Percentiles rank a stretch among this genome's conserved stretches.
Evolutionary conservation across 2,113 vertebrate genomes (phyloP).

Genomic region (Microtus pennsylvanicus): DNA sequence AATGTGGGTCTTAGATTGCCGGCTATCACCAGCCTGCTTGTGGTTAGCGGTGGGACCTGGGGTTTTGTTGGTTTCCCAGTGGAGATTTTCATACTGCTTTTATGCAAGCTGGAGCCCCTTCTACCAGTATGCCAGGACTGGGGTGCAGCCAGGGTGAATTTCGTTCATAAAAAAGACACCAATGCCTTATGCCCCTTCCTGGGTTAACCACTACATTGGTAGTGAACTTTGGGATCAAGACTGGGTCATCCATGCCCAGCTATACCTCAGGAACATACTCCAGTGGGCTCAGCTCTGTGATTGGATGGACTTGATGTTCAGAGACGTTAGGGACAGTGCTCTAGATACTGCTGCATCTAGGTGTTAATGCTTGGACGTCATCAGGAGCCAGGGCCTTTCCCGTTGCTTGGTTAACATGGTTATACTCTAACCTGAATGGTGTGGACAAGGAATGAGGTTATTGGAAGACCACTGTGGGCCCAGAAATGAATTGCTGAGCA

Average conservation of each 20-base stretch:
- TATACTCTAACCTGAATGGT: background rate
- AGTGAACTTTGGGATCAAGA: fast-evolving
- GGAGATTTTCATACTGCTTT: background rate
- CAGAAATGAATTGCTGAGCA: background rate
- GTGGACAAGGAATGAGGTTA: background rate
- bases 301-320: no score
- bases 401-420: background rate
- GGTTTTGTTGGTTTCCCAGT: background rate
- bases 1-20: background rate
- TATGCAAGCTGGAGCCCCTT: background rate
- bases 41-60: background rate
- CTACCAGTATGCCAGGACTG: background rate
- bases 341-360: background rate
- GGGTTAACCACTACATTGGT: background rate
- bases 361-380: fast-evolving
- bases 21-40: background rate
- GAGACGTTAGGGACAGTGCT: background rate
- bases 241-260: fast-evolving
- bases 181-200: background rate
- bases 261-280: background rate
- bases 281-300: background rate
- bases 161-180: background rate
- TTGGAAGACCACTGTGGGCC: background rate
- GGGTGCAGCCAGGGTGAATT: no score
- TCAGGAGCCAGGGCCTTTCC: background rate